These are phyloP conservation scores for Fundulus diaphanus DNA, from an alignment of 2,797 vertebrate genomes.

Conservation along the genomic window DNA sequence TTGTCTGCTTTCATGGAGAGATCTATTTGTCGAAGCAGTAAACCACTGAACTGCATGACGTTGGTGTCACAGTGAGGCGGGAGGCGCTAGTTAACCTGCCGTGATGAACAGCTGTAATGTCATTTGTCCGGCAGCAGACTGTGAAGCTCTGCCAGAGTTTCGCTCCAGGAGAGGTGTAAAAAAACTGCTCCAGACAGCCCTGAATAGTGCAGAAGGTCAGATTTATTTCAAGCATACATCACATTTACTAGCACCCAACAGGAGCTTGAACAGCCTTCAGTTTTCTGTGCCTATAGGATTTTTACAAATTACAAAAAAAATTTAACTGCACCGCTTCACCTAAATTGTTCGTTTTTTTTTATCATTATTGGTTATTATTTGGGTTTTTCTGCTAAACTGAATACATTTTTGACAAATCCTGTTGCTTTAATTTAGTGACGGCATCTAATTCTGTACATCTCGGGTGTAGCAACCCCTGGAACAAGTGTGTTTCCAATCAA, in stretches of 20 bases:
- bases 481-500: background rate
- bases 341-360: background rate
- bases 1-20: constrained; percentile 43
- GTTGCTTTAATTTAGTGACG: background rate
- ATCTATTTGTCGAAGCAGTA: constrained; percentile 39
- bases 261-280: constrained; percentile 4
- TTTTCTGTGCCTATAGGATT: background rate
- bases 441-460: background rate
- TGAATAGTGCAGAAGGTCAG: constrained; percentile 55
- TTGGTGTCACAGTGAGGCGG: constrained; percentile 33
- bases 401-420: background rate
- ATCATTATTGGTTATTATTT: no score
- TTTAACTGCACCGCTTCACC: background rate
- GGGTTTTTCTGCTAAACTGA: no score
- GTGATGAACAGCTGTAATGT: constrained; percentile 60
- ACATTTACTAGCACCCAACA: constrained; percentile 36
- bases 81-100: constrained; percentile 63
- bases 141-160: constrained; percentile 21
- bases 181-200: constrained; percentile 28
- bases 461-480: background rate
- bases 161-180: constrained; percentile 3
- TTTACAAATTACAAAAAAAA: constrained; percentile 4
- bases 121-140: constrained; percentile 50
- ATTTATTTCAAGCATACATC: constrained; percentile 59
- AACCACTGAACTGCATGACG: constrained; percentile 50